These are phyloP conservation scores for Peucedramus taeniatus DNA, from an alignment of 2,113 vertebrate genomes.

Conservation along the genomic window DNA sequence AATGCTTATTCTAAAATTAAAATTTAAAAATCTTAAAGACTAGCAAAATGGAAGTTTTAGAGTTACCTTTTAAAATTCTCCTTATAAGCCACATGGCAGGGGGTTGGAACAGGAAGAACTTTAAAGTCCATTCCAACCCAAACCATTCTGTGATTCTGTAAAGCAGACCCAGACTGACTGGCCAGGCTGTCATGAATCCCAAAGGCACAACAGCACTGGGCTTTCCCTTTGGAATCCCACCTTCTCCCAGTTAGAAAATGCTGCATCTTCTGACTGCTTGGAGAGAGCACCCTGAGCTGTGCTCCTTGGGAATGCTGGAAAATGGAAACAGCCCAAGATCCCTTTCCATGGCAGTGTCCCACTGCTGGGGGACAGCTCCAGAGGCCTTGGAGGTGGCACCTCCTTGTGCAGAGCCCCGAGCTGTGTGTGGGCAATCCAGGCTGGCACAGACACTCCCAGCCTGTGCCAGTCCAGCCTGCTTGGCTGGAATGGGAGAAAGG, in stretches of 20 bases:
- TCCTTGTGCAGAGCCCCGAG: neutral
- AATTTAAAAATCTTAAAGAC: neutral
- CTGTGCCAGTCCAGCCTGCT: neutral
- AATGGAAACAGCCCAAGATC: accelerated
- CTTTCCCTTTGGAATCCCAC: neutral
- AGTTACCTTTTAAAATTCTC: neutral
- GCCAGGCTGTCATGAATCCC: neutral
- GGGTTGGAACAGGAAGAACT: neutral
- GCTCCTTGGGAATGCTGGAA: neutral
- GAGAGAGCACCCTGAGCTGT: neutral
- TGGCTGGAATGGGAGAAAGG: neutral
- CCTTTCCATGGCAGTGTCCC: accelerated
- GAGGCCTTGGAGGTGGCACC: neutral
- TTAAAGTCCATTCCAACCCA: neutral
- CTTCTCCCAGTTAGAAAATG: neutral
- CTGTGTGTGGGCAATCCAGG: neutral
- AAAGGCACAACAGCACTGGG: neutral
- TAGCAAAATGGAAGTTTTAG: neutral
- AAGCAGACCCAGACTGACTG: neutral
- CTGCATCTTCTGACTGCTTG: neutral
- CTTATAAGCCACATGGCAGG: neutral
- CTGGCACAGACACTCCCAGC: neutral
- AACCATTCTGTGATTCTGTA: neutral
- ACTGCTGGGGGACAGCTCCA: neutral
- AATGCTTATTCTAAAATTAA: neutral